A percentile compares a stretch with the other conserved stretches of the same genome.
Conservation (phyloP, 2,113 vertebrate species). For the Gasterosteus aculeatus region DNA sequence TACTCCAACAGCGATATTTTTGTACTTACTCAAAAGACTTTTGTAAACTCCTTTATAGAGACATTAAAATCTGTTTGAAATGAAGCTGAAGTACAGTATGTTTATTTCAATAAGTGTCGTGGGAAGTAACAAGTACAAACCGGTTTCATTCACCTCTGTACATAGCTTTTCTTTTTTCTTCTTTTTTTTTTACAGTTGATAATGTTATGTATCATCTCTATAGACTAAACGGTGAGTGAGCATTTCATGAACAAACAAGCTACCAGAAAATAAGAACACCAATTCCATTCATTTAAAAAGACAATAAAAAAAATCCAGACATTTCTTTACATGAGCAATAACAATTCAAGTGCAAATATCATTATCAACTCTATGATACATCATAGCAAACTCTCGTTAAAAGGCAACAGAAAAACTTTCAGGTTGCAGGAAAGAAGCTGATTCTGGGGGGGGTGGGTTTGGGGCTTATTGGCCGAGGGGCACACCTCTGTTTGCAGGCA, state of each 20-base stretch:
- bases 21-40: conserved; percentile 25
- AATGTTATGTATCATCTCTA: conserved; percentile 74
- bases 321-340: conserved; percentile 97
- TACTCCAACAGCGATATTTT: conserved; percentile 11
- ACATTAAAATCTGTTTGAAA: conserved; percentile 67
- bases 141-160: conserved; percentile 75
- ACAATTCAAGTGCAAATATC: conserved; percentile 99
- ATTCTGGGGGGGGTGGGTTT: conserved; percentile 30
- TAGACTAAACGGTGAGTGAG: conserved; percentile 74
- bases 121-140: conserved; percentile 73
- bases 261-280: conserved; percentile 81
- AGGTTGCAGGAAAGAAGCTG: conserved; percentile 63
- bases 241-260: conserved; percentile 77
- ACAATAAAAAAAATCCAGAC: conserved; percentile 99
- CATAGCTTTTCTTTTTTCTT: conserved; percentile 41
- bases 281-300: conserved; percentile 90
- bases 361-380: conserved; percentile 89
- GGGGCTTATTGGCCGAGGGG: conserved; percentile 10
- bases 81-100: conserved; percentile 77
- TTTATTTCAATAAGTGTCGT: conserved; percentile 77
- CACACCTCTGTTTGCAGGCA: background rate
- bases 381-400: conserved; percentile 82
- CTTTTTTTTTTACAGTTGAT: conserved; percentile 56
- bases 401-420: conserved; percentile 68
- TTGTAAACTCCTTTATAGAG: conserved; percentile 30